These are phyloP conservation scores for Ispidina lecontei DNA, from an alignment of 2,797 vertebrate species.

Conservation along the genomic window DNA sequence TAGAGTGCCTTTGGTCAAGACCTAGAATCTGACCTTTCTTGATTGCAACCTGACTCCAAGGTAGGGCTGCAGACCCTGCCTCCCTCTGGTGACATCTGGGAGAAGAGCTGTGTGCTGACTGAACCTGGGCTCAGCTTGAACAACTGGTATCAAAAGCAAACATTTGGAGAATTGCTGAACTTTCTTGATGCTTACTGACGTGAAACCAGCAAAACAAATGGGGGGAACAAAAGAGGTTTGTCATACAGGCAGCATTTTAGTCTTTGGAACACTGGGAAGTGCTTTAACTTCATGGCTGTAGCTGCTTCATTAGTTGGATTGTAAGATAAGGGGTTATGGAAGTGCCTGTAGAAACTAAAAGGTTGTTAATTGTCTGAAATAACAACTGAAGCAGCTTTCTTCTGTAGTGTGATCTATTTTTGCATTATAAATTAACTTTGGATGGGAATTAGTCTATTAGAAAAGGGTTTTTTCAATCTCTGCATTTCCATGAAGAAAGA, in stretches of 20 bases:
- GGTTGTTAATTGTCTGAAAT: constrained; percentile 41
- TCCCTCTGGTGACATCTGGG: background rate
- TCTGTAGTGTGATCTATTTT: constrained; percentile 13
- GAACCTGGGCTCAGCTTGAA: background rate
- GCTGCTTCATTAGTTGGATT: constrained; percentile 9
- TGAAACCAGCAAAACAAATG: background rate
- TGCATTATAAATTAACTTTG: constrained; percentile 14
- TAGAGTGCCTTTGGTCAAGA: background rate
- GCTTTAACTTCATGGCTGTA: background rate
- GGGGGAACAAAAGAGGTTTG: background rate
- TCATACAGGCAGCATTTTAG: background rate
- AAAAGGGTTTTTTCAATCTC: background rate
- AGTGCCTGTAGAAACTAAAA: constrained; percentile 17
- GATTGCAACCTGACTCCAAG: background rate
- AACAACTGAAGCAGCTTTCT: constrained; percentile 11
- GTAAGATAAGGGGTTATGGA: constrained; percentile 20
- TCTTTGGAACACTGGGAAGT: background rate
- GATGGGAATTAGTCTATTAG: background rate
- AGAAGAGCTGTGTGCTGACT: background rate
- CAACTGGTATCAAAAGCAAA: background rate
- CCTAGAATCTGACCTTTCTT: background rate
- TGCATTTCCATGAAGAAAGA: background rate
- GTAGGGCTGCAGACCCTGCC: background rate
- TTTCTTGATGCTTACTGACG: background rate
- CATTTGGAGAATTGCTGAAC: background rate